phyloP scores from a whole-genome alignment of 2,113 vertebrate species.

The Oreamnos americanus region DNA sequence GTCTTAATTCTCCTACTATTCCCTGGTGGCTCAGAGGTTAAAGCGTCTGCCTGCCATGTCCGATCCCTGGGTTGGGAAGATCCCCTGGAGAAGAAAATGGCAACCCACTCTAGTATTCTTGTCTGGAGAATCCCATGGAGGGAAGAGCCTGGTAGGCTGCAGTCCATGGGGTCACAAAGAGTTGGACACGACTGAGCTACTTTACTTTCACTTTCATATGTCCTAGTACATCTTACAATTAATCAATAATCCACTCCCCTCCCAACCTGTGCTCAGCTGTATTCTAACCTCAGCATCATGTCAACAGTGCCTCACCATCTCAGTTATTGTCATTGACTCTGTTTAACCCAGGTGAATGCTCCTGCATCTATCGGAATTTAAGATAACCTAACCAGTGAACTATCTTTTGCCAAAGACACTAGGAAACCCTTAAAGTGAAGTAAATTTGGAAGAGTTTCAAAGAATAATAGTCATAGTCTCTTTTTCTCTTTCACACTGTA shows the following conservation, averaged over 20 bases:
- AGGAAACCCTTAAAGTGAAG: background rate
- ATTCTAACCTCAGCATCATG: background rate
- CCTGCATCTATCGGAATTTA: background rate
- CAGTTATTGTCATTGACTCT: background rate
- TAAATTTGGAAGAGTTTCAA: background rate
- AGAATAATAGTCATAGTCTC: background rate
- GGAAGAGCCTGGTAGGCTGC: too few relatives aligned
- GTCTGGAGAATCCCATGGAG: too few relatives aligned
- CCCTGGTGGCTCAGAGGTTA: too few relatives aligned
- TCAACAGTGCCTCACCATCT: accelerated
- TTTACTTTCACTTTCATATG: too few relatives aligned
- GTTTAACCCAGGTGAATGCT: background rate
- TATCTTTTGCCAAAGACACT: background rate
- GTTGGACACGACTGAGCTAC: too few relatives aligned
- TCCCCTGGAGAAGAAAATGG: too few relatives aligned
- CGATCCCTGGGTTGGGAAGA: too few relatives aligned
- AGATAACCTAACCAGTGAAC: background rate
- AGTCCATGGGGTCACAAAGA: too few relatives aligned
- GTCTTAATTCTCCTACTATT: background rate
- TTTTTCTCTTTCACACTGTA: background rate
- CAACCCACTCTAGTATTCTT: too few relatives aligned
- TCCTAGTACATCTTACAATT: background rate
- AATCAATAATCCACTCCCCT: background rate
- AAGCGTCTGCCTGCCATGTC: too few relatives aligned
- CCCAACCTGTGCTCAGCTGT: background rate